Percentiles rank a stretch among this genome's conserved stretches.
These are phyloP conservation scores for Drosophila prostipennis DNA, from an alignment of 2,888 invertebrate species.

Conservation along the genomic window DNA sequence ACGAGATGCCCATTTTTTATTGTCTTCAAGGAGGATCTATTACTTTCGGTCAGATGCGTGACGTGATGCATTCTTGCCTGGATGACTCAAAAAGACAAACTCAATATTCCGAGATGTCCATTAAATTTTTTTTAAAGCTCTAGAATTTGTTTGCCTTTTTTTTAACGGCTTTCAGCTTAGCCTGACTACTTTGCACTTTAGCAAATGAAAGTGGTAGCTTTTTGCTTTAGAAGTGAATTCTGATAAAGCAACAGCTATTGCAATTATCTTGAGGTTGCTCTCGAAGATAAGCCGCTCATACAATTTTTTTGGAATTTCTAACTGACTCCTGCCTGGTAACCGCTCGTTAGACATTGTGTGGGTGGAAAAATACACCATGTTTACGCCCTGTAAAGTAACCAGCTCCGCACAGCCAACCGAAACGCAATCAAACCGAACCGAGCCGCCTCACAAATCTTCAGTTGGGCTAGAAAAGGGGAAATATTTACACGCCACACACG, in stretches of 20 bases:
- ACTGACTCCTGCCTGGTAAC: slow-evolving; percentile 18
- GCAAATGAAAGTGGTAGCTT: neutral
- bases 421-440: slow-evolving; percentile 24
- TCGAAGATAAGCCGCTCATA: neutral
- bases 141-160: too few relatives aligned
- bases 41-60: slow-evolving; percentile 13
- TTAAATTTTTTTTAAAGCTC: too few relatives aligned
- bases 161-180: neutral
- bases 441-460: slow-evolving; percentile 32
- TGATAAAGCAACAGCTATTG: neutral
- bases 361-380: slow-evolving; percentile 1
- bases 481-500: slow-evolving; percentile 47
- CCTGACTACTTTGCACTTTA: neutral
- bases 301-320: neutral
- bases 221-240: neutral
- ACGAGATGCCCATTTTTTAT: slow-evolving; percentile 19
- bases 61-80: neutral
- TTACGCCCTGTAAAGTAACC: slow-evolving; percentile 25
- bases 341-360: slow-evolving; percentile 42
- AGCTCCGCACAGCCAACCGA: slow-evolving; percentile 10
- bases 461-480: slow-evolving; percentile 16
- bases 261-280: slow-evolving; percentile 19
- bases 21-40: slow-evolving; percentile 13
- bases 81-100: neutral
- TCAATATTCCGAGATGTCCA: neutral